phyloP scores from a whole-genome alignment of 2,797 vertebrate species.

The Pterois miles region DNA sequence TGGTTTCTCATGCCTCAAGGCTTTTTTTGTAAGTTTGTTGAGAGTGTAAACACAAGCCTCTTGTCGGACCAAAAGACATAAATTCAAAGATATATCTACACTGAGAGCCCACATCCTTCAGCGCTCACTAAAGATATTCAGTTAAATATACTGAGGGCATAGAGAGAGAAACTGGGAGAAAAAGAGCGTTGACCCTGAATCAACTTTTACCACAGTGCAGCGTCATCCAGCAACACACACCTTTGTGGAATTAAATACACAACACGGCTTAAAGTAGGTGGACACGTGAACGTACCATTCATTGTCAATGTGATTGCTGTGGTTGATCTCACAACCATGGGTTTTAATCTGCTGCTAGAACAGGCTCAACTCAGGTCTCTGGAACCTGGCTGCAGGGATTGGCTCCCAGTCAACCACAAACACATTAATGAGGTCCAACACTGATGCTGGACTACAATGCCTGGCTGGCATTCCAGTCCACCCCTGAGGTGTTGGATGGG shows the following conservation, averaged over 20 bases:
- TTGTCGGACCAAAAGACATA: conserved; percentile 12
- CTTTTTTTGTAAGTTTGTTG: conserved; percentile 12
- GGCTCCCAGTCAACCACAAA: neutral
- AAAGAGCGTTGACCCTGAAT: neutral
- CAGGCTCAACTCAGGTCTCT: neutral
- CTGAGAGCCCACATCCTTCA: conserved; percentile 17
- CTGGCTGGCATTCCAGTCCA: neutral
- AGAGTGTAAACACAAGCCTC: conserved; percentile 21
- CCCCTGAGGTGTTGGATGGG: neutral
- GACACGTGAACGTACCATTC: neutral
- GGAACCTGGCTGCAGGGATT: neutral
- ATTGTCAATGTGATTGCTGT: fast-evolving
- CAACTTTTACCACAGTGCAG: neutral
- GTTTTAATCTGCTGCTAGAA: neutral
- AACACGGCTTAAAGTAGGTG: neutral
- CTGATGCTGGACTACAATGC: neutral
- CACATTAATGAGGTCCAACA: neutral
- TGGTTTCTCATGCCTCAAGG: neutral
- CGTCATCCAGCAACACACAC: neutral
- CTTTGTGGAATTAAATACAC: neutral
- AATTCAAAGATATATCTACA: conserved; percentile 10
- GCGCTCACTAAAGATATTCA: conserved; percentile 16
- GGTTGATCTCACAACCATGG: neutral
- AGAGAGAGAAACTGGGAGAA: neutral
- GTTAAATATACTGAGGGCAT: neutral